Conservation (phyloP, 2,113 vertebrate species). For the Ibidorhyncha struthersii region DNA sequence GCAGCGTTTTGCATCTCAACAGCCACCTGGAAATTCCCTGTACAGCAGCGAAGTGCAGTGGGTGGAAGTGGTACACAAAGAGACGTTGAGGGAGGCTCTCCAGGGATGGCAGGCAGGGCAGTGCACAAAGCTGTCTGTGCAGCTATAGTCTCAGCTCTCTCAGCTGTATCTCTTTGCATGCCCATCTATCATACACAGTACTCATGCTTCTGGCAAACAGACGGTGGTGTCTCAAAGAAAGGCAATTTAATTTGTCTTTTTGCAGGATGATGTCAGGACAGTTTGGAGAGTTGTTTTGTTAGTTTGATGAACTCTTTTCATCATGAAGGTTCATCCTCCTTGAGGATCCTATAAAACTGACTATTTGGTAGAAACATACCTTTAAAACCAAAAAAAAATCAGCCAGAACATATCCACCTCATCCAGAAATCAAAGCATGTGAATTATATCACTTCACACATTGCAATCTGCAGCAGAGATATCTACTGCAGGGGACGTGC, state of each 20-base stretch:
- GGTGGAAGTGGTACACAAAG: background rate
- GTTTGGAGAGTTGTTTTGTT: background rate
- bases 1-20: background rate
- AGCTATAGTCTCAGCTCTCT: background rate
- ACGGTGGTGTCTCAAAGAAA: slow-evolving; percentile 12
- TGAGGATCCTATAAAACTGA: background rate
- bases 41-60: background rate
- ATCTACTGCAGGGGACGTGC: background rate
- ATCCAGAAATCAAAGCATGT: background rate
- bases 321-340: background rate
- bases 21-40: slow-evolving; percentile 50
- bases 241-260: background rate
- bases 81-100: background rate
- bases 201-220: background rate
- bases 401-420: background rate
- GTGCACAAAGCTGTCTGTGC: background rate
- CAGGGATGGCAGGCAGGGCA: background rate
- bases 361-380: background rate
- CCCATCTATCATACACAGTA: background rate
- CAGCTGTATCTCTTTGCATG: background rate
- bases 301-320: background rate
- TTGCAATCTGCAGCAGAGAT: background rate
- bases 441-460: background rate
- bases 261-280: background rate
- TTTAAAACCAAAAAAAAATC: background rate